Evolutionary conservation across 1,140 invertebrate genomes (phyloP).

Genomic region (Drosophila ficusphila): DNA sequence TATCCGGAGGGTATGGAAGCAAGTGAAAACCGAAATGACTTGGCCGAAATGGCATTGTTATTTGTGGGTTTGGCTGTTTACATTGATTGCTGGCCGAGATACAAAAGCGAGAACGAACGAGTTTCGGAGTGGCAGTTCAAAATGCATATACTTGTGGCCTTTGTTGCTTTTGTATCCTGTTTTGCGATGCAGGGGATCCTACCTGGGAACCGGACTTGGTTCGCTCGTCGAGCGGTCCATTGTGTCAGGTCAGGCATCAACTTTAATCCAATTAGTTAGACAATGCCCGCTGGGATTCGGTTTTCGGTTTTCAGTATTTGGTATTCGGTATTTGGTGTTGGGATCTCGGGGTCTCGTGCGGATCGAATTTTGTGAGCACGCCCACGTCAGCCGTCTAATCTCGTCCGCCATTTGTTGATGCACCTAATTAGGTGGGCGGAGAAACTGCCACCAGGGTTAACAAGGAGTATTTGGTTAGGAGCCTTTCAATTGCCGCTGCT

Average conservation of each 20-base stretch:
- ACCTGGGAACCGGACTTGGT: slow-evolving; percentile 15
- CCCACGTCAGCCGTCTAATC: slow-evolving; percentile 17
- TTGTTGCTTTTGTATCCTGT: slow-evolving; percentile 26
- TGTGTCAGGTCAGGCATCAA: slow-evolving; percentile 61
- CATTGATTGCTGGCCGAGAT: slow-evolving; percentile 52
- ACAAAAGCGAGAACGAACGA: slow-evolving; percentile 43
- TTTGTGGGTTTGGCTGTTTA: slow-evolving; percentile 43
- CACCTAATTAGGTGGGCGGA: slow-evolving; percentile 50
- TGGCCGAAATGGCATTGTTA: slow-evolving; percentile 52
- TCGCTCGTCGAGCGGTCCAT: slow-evolving; percentile 28
- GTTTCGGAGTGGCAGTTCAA: slow-evolving; percentile 12
- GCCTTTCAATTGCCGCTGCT: slow-evolving; percentile 24
- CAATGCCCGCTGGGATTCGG: slow-evolving; percentile 34
- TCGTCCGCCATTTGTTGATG: slow-evolving; percentile 46
- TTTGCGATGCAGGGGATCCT: slow-evolving; percentile 11
- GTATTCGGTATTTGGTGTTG: background rate
- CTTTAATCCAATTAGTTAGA: slow-evolving; percentile 72
- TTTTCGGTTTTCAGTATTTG: slow-evolving; percentile 5
- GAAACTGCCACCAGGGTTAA: slow-evolving; percentile 4
- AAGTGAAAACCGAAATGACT: slow-evolving; percentile 45
- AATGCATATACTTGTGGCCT: slow-evolving; percentile 5
- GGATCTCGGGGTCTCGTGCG: slow-evolving; percentile 37
- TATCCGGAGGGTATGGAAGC: slow-evolving; percentile 45
- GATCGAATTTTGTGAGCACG: slow-evolving; percentile 34
- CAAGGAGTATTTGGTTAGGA: slow-evolving; percentile 11